Base-by-base conservation (phyloP, 2,113 vertebrate genomes). In the Strigops habroptila region DNA sequence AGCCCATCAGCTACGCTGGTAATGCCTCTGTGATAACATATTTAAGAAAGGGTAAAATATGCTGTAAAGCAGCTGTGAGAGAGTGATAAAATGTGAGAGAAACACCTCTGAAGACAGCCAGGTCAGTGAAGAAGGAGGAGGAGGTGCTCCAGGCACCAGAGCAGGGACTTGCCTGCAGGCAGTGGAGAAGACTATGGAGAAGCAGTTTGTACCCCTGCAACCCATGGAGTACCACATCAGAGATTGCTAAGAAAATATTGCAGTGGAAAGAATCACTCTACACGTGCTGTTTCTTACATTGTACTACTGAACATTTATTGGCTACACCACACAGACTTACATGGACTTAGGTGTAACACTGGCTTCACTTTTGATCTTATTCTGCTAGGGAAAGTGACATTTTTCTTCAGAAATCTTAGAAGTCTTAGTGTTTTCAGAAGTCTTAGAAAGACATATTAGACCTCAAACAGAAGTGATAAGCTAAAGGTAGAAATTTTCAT, bases 1-100 rank as follows among this genome's bases (percentile, higher is more conserved):
- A 91, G 12, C 8, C 10, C 21, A 57, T 5, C 19, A 74, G 21
- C 0, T 0, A 67, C 3, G 4, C 17, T 1, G 0, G n/a, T 28
- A 27, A 10, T 37, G 13, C 14, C 15, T 63, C 17, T 75, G n/a
- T 63, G 31, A 49, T 25, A 52, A 35, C 5, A 27, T 35, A 27
- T 14, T 60, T 49, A 31, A 33, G 17, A 75, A 82, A 78, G 3
- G 2, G 8, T n/a, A 35, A 60, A 63, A 57, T 52, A 3, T 1
- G 0, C 37, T 75, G 5, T 6, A 1, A n/a, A 76, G 33, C 7
- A 80, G 33, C 63, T 57, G 21, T 31, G 59, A 71, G 39, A 76
- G 2, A 63, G 3, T 31, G 22, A 53, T 43, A 53, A 85, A 76
- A 79, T 39, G 27, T 4, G 52, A 68, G 9, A 52, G 28, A 65